Evolutionary conservation across 2,888 invertebrate genomes (phyloP).

Genomic region (Harpalus rufipes): DNA sequence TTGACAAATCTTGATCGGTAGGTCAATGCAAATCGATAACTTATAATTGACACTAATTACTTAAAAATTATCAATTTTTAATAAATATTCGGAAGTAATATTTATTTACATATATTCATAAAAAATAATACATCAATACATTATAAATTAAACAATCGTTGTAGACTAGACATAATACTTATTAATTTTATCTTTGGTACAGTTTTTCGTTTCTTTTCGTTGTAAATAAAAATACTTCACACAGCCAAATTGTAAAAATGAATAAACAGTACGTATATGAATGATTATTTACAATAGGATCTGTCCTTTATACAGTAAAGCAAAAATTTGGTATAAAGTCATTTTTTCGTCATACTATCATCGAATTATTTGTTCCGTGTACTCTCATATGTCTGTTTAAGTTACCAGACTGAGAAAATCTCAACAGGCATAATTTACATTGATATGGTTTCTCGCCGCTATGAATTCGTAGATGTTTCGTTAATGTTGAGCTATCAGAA

Average conservation of each 20-base stretch:
- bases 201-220: slow-evolving; percentile 37
- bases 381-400: slow-evolving; percentile 99
- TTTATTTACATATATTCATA: slow-evolving; percentile 19
- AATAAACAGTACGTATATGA: background rate
- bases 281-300: too few relatives aligned
- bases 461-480: slow-evolving; percentile 96
- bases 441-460: slow-evolving; percentile 98
- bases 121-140: slow-evolving; percentile 45
- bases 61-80: too few relatives aligned
- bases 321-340: slow-evolving; percentile 33
- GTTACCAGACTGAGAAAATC: slow-evolving; percentile 99
- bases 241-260: slow-evolving; percentile 20
- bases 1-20: too few relatives aligned
- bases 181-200: slow-evolving; percentile 18
- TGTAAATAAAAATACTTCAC: slow-evolving; percentile 23
- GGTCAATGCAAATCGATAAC: too few relatives aligned
- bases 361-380: slow-evolving; percentile 84
- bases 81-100: background rate
- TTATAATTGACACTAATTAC: too few relatives aligned
- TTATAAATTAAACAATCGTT: background rate
- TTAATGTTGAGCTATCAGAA: slow-evolving; percentile 98
- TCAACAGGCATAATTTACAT: slow-evolving; percentile 95
- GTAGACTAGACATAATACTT: slow-evolving; percentile 19
- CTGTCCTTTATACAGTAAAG: background rate
- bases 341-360: slow-evolving; percentile 78